phyloP scores from a whole-genome alignment of 2,888 invertebrate species.

The Agrochola macilenta region DNA sequence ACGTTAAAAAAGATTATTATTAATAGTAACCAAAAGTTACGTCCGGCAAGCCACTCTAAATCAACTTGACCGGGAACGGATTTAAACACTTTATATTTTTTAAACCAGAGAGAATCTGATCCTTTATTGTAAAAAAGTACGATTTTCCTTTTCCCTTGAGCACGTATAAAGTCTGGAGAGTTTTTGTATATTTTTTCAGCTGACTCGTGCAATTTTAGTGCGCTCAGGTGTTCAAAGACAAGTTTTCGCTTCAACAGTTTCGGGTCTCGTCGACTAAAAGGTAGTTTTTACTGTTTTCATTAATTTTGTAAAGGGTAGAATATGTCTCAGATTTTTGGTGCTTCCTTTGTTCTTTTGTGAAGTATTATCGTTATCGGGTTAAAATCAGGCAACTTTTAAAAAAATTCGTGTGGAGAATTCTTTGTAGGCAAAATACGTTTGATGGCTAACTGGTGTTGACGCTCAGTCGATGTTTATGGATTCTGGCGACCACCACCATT shows the following conservation, averaged over 20 bases:
- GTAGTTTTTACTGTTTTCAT: constrained; percentile 54
- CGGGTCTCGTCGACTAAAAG: constrained; percentile 28
- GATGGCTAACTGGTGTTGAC: background rate
- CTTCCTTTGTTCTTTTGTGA: constrained; percentile 12
- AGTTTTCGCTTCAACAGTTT: constrained; percentile 55
- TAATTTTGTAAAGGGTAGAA: constrained; percentile 36
- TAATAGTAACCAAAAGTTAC: background rate
- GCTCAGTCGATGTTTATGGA: background rate
- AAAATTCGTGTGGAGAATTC: background rate
- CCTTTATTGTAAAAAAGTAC: constrained; percentile 4
- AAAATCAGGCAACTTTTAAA: background rate
- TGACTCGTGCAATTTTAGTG: constrained; percentile 48
- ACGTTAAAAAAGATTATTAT: background rate
- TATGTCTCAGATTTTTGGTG: constrained; percentile 10
- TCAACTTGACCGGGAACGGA: too few relatives aligned
- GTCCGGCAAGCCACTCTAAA: too few relatives aligned
- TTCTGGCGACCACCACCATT: background rate
- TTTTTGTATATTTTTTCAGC: constrained; percentile 42
- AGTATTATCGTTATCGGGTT: background rate
- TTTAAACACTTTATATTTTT: background rate
- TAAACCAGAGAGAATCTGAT: constrained; percentile 1
- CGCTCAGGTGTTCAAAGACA: constrained; percentile 62
- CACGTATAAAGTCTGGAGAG: background rate
- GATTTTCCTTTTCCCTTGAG: background rate
- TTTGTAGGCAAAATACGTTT: background rate